Evolutionary conservation across 2,113 vertebrate genomes (phyloP).

Genomic region (Salvator merianae): DNA sequence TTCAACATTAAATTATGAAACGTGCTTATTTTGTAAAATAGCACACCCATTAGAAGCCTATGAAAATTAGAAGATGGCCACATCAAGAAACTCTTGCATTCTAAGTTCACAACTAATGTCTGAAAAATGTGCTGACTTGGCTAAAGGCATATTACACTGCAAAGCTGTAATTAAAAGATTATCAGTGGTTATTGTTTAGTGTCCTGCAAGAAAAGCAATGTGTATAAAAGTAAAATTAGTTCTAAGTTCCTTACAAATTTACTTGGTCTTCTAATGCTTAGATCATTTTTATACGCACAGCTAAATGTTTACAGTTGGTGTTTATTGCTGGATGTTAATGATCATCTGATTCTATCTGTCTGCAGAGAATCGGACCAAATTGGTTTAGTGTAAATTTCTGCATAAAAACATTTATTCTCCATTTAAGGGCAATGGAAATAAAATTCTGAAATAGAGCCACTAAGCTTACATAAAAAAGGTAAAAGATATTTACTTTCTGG

Average conservation of each 20-base stretch:
- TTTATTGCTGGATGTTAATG: constrained; percentile 48
- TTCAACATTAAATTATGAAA: neutral
- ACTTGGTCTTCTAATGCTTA: constrained; percentile 20
- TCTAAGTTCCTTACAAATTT: neutral
- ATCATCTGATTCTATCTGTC: constrained; percentile 36
- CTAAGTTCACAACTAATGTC: neutral
- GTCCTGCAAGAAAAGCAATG: neutral
- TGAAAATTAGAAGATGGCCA: neutral
- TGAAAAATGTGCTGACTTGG: neutral
- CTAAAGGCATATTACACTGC: neutral
- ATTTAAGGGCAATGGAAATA: constrained; percentile 29
- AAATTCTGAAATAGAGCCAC: constrained; percentile 20
- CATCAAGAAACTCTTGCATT: constrained; percentile 9
- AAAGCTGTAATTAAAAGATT: neutral
- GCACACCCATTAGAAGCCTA: neutral
- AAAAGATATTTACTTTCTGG: neutral
- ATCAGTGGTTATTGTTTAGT: neutral
- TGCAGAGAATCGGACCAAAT: neutral
- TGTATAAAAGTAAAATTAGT: neutral
- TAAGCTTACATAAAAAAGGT: neutral
- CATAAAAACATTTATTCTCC: constrained; percentile 19
- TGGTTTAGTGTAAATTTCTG: neutral
- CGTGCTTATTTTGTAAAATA: neutral
- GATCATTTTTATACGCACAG: constrained; percentile 38
- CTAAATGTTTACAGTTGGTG: constrained; percentile 50